Evolutionary conservation across 2,113 vertebrate genomes (phyloP).

Genomic region (Acrocephalus arundinaceus): DNA sequence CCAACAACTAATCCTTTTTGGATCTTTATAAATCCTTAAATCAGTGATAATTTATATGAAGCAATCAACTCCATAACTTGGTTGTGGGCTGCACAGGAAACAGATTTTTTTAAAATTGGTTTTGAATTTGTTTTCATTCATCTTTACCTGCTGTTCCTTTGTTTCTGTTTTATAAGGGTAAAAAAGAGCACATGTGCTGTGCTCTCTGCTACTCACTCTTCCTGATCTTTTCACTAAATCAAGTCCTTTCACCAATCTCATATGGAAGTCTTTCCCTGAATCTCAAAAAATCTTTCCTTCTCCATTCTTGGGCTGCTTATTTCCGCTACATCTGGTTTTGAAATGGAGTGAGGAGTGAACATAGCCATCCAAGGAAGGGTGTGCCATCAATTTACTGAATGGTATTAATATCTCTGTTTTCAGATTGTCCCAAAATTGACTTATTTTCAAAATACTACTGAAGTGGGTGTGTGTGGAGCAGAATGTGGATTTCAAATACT

Average conservation of each 20-base stretch:
- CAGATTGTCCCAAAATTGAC: slow-evolving; percentile 1
- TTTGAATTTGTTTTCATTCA: slow-evolving; percentile 36
- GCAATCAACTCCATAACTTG: neutral
- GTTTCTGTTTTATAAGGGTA: neutral
- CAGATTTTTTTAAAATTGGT: neutral
- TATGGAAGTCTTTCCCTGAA: slow-evolving; percentile 21
- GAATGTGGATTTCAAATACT: neutral
- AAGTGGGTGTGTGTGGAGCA: neutral
- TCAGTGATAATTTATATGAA: neutral
- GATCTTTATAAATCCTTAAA: neutral
- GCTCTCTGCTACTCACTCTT: neutral
- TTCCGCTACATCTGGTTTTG: slow-evolving; percentile 47
- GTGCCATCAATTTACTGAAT: slow-evolving; percentile 29
- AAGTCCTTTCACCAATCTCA: slow-evolving; percentile 30
- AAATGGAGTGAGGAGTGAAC: slow-evolving; percentile 31
- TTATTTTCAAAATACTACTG: slow-evolving; percentile 36
- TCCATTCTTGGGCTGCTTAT: neutral
- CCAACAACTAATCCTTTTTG: neutral
- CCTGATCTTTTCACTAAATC: slow-evolving; percentile 31
- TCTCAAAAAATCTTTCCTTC: neutral
- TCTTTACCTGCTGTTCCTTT: slow-evolving; percentile 37
- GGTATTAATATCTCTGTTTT: slow-evolving; percentile 11
- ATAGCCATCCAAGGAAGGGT: neutral
- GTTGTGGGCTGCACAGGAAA: neutral
- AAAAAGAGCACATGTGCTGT: neutral